Percentiles rank a stretch among this genome's conserved stretches.
These are phyloP conservation scores for Xestia rhomboidea DNA, from an alignment of 2,888 invertebrate species.

Conservation along the genomic window DNA sequence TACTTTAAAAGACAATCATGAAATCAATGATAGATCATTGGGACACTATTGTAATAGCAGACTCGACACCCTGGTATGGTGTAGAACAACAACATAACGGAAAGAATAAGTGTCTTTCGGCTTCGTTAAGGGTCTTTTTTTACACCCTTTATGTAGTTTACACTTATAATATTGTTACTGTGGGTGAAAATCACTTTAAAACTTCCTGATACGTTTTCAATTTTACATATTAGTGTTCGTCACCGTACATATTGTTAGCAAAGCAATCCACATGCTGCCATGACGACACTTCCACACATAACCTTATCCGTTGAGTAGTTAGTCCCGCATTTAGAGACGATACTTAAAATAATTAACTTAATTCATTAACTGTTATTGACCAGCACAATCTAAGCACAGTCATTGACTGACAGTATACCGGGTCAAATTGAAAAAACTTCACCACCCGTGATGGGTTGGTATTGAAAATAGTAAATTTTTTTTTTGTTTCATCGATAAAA, in stretches of 20 bases:
- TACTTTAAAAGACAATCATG: too few relatives aligned
- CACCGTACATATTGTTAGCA: slow-evolving; percentile 31
- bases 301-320: slow-evolving; percentile 17
- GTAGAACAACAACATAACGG: too few relatives aligned
- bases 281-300: slow-evolving; percentile 20
- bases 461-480: not conserved
- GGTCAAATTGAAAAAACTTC: not conserved
- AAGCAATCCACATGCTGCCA: slow-evolving; percentile 41
- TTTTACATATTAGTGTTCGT: not conserved
- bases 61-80: too few relatives aligned
- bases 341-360: not conserved
- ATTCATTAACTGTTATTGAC: not conserved
- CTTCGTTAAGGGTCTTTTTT: too few relatives aligned
- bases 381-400: not conserved
- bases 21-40: too few relatives aligned
- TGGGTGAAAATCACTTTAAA: not conserved
- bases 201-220: not conserved
- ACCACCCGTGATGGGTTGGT: not conserved
- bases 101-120: too few relatives aligned
- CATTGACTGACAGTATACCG: not conserved
- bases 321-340: not conserved
- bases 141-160: too few relatives aligned
- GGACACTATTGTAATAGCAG: too few relatives aligned
- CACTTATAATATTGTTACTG: not conserved
- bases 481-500: not conserved